These are phyloP conservation scores for Chiroxiphia lanceolata DNA, from an alignment of 2,797 vertebrate genomes.

Conservation along the genomic window DNA sequence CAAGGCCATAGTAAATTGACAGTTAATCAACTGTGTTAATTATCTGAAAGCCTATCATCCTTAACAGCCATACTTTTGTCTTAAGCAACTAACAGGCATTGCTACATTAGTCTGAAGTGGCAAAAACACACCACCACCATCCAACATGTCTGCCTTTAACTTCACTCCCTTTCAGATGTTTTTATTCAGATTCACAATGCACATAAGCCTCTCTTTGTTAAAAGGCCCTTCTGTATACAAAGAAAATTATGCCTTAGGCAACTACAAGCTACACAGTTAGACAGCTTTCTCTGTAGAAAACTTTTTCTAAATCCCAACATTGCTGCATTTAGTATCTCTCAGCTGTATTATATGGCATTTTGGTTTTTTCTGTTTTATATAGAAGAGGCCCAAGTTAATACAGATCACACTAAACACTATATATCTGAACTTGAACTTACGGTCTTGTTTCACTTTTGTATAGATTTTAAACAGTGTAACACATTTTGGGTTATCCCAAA, in stretches of 20 bases:
- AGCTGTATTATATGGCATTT: not conserved
- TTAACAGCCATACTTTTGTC: not conserved
- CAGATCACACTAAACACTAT: not conserved
- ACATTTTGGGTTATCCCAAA: not conserved
- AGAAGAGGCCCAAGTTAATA: not conserved
- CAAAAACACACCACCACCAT: not conserved
- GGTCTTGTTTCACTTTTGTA: not conserved
- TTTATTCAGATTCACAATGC: slow-evolving; percentile 15
- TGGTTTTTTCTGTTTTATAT: not conserved
- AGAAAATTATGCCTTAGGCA: slow-evolving; percentile 24
- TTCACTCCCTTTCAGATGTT: not conserved
- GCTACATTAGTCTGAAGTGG: not conserved
- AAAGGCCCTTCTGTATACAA: slow-evolving; percentile 1
- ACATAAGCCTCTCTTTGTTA: slow-evolving; percentile 42
- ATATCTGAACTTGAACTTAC: not conserved
- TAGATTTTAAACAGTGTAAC: not conserved
- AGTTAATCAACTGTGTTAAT: not conserved
- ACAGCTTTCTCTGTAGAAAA: not conserved
- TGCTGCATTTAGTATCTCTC: not conserved
- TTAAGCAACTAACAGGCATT: not conserved
- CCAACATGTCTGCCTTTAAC: not conserved
- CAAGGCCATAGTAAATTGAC: not conserved
- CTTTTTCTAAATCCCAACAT: not conserved
- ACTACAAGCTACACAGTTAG: not conserved
- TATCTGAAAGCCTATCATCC: not conserved